Percentiles rank a stretch among this genome's conserved stretches.
phyloP scores from a whole-genome alignment of 2,888 invertebrate genomes.

The Gymnoscelis rufifasciata region DNA sequence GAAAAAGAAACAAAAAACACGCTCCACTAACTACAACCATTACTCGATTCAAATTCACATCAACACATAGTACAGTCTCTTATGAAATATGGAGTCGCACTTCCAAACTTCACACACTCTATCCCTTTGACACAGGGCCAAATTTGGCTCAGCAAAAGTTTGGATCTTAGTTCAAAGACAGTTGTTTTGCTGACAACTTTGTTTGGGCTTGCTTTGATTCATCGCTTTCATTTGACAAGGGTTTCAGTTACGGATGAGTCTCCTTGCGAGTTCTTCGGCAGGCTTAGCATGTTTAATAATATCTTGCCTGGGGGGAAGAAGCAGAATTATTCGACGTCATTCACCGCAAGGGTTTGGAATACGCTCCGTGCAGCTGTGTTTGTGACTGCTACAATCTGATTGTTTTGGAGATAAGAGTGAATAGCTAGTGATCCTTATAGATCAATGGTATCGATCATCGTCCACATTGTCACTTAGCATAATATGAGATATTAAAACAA shows the following conservation, averaged over 20 bases:
- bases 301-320: no score
- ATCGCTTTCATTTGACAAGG: slow-evolving; percentile 21
- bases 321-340: no score
- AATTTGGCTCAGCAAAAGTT: slow-evolving; percentile 7
- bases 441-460: no score
- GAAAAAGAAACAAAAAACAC: neutral
- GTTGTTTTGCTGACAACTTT: slow-evolving; percentile 26
- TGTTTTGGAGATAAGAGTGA: no score
- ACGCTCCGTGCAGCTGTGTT: no score
- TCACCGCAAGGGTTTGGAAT: no score
- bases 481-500: no score
- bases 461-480: no score
- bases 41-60: slow-evolving; percentile 19
- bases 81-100: slow-evolving; percentile 17
- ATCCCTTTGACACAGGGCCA: slow-evolving; percentile 3
- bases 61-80: slow-evolving; percentile 13
- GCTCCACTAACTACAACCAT: neutral
- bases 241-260: slow-evolving; percentile 13
- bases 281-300: no score
- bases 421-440: no score
- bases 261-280: slow-evolving; percentile 11
- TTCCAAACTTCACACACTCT: slow-evolving; percentile 4
- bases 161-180: slow-evolving; percentile 13
- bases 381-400: no score
- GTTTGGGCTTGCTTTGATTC: slow-evolving; percentile 24